Evolutionary conservation across 2,113 vertebrate species (phyloP).

Genomic region (Chaetops frenatus): DNA sequence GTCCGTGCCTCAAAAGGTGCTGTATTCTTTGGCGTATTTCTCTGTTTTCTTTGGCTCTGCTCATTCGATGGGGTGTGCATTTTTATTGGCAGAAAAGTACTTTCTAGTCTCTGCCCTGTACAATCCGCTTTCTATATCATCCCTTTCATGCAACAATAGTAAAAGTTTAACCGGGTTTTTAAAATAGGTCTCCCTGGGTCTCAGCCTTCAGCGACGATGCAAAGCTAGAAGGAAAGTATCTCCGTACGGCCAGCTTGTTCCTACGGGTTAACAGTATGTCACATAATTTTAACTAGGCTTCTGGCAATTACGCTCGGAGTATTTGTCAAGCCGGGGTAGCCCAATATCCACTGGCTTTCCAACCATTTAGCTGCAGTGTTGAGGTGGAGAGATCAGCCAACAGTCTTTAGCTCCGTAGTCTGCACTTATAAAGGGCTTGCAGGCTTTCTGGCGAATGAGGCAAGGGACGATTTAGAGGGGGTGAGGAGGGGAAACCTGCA

Average conservation of each 20-base stretch:
- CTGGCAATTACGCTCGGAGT: constrained; percentile 14
- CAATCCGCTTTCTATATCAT: constrained; percentile 53
- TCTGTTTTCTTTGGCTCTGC: constrained; percentile 38
- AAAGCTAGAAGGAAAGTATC: constrained; percentile 4
- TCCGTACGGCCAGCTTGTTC: not conserved
- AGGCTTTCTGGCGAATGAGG: not conserved
- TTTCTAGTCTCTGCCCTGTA: constrained; percentile 37
- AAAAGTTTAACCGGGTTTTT: constrained; percentile 40
- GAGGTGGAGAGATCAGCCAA: not conserved
- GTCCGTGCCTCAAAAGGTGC: constrained; percentile 34
- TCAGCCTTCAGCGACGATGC: not conserved
- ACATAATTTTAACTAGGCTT: constrained; percentile 55
- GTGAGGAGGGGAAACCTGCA: constrained; percentile 14
- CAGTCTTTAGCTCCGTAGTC: not conserved
- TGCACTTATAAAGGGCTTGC: not conserved
- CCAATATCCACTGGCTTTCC: constrained; percentile 34
- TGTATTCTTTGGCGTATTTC: constrained; percentile 33
- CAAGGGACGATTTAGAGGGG: not conserved
- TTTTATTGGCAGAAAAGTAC: constrained; percentile 45
- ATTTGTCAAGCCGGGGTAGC: constrained; percentile 22
- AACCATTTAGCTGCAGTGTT: not conserved
- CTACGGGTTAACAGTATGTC: constrained; percentile 51
- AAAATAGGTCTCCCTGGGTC: constrained; percentile 18
- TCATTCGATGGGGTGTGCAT: constrained; percentile 37
- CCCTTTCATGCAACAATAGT: constrained; percentile 53